Evolutionary conservation across 2,113 vertebrate genomes (phyloP).

Genomic region (Bombycilla garrulus): DNA sequence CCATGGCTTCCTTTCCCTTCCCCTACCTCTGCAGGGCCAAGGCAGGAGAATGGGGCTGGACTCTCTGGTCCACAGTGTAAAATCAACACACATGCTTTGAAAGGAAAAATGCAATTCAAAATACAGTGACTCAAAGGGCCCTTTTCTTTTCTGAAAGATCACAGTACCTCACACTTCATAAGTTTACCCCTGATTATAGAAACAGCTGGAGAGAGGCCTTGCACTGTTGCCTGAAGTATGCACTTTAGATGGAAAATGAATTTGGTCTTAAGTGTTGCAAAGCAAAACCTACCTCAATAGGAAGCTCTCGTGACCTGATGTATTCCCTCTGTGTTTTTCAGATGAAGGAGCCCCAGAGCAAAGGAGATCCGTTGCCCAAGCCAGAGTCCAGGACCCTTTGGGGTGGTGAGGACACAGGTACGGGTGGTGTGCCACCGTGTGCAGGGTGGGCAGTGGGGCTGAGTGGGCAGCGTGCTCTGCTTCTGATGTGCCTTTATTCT

Average conservation of each 20-base stretch:
- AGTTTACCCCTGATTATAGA: not conserved
- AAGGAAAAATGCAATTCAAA: not conserved
- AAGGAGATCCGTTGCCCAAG: slow-evolving; percentile 55
- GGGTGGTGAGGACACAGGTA: slow-evolving; percentile 75
- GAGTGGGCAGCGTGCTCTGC: fast-evolving
- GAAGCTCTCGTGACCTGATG: not conserved
- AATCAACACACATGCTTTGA: not conserved
- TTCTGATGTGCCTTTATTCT: not conserved
- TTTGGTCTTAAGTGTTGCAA: not conserved
- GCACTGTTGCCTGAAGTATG: fast-evolving
- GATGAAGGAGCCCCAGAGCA: slow-evolving; percentile 72
- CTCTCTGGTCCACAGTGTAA: not conserved
- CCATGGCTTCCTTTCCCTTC: not conserved
- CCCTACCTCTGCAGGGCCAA: not conserved
- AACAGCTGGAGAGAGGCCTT: not conserved
- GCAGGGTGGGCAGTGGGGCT: fast-evolving
- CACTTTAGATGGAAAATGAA: not conserved
- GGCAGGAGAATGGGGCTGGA: not conserved
- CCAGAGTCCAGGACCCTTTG: slow-evolving; percentile 71
- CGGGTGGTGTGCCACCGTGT: not conserved
- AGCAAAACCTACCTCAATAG: not conserved
- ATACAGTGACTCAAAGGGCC: not conserved
- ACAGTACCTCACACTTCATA: not conserved
- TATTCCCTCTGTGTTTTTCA: slow-evolving; percentile 69
- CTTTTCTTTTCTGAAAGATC: not conserved